These are phyloP conservation scores for Drosophila mauritiana DNA, from an alignment of 1,140 invertebrate genomes.

Conservation along the genomic window DNA sequence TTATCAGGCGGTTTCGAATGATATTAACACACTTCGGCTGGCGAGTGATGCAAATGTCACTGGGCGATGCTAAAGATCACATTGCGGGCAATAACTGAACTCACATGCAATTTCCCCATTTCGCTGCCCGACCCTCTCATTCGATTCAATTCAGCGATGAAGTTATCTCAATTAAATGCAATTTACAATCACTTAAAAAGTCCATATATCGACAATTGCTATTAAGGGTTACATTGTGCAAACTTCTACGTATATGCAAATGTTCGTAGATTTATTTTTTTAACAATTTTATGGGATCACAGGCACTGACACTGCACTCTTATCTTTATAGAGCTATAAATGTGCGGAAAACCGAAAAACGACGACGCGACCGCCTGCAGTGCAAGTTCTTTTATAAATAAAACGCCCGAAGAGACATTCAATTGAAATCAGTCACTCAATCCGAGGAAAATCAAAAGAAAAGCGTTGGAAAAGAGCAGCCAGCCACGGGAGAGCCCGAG, in stretches of 20 bases:
- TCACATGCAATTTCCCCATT: slow-evolving; percentile 75
- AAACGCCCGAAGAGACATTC: slow-evolving; percentile 63
- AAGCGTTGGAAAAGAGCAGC: slow-evolving; percentile 50
- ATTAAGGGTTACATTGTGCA: slow-evolving; percentile 48
- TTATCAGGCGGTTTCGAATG: slow-evolving; percentile 8
- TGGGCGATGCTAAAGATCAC: slow-evolving; percentile 28
- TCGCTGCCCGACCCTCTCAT: slow-evolving; percentile 19
- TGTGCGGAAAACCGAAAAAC: slow-evolving; percentile 25
- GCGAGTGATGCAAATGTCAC: slow-evolving; percentile 11
- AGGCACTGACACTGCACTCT: slow-evolving; percentile 36
- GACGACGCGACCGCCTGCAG: slow-evolving; percentile 69
- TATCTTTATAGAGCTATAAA: slow-evolving; percentile 48
- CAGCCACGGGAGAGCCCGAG: slow-evolving; percentile 24
- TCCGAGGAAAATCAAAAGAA: slow-evolving; percentile 70
- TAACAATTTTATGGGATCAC: slow-evolving; percentile 46
- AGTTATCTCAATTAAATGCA: slow-evolving; percentile 46
- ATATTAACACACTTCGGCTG: slow-evolving; percentile 7
- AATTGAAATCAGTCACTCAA: slow-evolving; percentile 71
- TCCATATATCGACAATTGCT: slow-evolving; percentile 24
- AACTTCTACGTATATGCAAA: slow-evolving; percentile 37
- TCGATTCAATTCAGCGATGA: slow-evolving; percentile 18
- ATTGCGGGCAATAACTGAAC: slow-evolving; percentile 55
- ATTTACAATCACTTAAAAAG: slow-evolving; percentile 56
- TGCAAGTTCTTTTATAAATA: slow-evolving; percentile 83
- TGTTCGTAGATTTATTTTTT: slow-evolving; percentile 5